A percentile compares a stretch with the other conserved stretches of the same genome.
Evolutionary conservation across 2,113 vertebrate species (phyloP).

Genomic region (Willisornis vidua): DNA sequence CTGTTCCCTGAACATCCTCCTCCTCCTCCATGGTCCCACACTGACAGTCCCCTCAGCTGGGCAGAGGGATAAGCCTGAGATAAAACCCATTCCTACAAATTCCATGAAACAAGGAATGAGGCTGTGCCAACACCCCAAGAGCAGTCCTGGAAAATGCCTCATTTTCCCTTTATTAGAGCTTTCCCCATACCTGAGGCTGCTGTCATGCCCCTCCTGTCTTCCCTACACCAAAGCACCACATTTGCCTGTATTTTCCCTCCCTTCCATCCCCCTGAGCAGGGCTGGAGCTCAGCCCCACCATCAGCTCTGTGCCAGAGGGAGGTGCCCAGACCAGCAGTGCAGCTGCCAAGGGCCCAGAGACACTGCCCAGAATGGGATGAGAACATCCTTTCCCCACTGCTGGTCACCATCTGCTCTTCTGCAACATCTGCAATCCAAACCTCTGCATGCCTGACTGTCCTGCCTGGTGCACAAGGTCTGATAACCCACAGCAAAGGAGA

Average conservation of each 20-base stretch:
- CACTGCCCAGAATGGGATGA: rapidly evolving
- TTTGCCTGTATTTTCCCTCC: neutral
- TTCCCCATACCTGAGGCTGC: neutral
- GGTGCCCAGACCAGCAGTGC: neutral
- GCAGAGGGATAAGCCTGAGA: neutral
- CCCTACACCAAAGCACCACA: neutral
- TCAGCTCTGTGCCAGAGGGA: neutral
- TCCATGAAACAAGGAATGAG: neutral
- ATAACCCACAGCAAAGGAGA: neutral
- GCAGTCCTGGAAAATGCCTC: rapidly evolving
- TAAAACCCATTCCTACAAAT: neutral
- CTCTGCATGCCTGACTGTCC: neutral
- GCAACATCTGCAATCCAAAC: neutral
- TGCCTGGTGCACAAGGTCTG: neutral
- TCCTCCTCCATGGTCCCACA: neutral
- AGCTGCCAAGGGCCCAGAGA: neutral
- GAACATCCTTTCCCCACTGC: neutral
- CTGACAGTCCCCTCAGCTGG: neutral
- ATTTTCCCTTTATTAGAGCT: neutral
- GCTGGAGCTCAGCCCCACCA: neutral
- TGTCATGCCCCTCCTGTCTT: no score
- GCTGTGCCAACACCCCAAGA: neutral
- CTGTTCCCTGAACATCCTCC: neutral
- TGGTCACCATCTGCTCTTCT: neutral
- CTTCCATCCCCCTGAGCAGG: neutral